These are phyloP conservation scores for Lucilia cuprina DNA, from an alignment of 1,140 invertebrate genomes.

Conservation along the genomic window DNA sequence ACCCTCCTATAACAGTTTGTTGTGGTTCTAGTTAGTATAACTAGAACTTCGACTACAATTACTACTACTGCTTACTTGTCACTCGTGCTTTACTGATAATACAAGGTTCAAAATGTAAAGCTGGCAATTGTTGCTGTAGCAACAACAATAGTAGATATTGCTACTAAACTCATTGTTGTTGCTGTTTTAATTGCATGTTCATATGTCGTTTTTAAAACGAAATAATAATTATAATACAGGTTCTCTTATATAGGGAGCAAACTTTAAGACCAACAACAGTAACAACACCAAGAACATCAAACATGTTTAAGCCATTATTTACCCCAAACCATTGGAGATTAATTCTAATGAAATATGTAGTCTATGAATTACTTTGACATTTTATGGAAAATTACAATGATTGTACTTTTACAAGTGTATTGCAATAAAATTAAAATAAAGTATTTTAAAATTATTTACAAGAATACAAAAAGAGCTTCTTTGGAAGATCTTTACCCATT, in stretches of 20 bases:
- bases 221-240: not conserved
- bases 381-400: slow-evolving; percentile 30
- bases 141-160: too few species aligned
- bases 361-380: slow-evolving; percentile 31
- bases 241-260: not conserved
- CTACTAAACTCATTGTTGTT: too few species aligned
- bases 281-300: too few species aligned
- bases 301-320: not conserved
- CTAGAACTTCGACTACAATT: too few species aligned
- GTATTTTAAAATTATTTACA: not conserved
- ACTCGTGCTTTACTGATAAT: not conserved
- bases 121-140: too few species aligned
- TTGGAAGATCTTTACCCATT: not conserved
- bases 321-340: not conserved
- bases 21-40: too few species aligned
- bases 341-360: slow-evolving; percentile 34
- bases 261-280: too few species aligned
- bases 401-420: not conserved
- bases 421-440: not conserved
- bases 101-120: not conserved
- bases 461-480: not conserved
- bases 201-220: too few species aligned
- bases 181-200: too few species aligned
- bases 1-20: too few species aligned
- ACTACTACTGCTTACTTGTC: not conserved